A percentile compares a stretch with the other conserved stretches of the same genome.
These are phyloP conservation scores for Gopherus flavomarginatus DNA, from an alignment of 2,113 vertebrate genomes.

Conservation along the genomic window DNA sequence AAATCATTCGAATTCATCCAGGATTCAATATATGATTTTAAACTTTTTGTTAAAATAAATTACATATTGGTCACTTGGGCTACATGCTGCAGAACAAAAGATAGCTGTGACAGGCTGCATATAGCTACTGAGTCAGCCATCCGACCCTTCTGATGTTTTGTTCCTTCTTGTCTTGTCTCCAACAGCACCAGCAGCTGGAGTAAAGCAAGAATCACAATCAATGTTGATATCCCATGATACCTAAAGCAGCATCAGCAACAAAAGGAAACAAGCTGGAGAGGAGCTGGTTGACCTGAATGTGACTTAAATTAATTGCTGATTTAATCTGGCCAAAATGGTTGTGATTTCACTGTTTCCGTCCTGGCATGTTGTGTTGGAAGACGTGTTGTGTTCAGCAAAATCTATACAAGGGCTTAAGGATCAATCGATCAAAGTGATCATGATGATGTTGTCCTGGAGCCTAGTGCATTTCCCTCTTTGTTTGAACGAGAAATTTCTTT, in stretches of 20 bases:
- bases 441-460: not conserved
- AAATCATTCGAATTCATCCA: not conserved
- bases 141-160: not conserved
- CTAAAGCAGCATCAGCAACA: not conserved
- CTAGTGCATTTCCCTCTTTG: not conserved
- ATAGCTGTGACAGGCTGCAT: not conserved
- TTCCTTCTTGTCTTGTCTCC: not conserved
- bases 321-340: not conserved
- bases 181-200: not conserved
- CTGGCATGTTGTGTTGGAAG: not conserved
- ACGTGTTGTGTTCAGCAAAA: too few relatives aligned
- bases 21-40: not conserved
- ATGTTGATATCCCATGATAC: not conserved
- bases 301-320: not conserved
- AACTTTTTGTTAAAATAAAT: not conserved
- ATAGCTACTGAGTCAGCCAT: rapidly evolving
- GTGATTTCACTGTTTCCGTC: not conserved
- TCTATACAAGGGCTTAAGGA: too few relatives aligned
- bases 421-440: too few relatives aligned
- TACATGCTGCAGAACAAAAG: not conserved
- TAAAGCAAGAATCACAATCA: not conserved
- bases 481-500: not conserved
- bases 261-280: not conserved
- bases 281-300: not conserved
- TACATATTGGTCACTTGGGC: not conserved